Evolutionary conservation across 2,113 vertebrate genomes (phyloP).

Genomic region (Megalops atlanticus): DNA sequence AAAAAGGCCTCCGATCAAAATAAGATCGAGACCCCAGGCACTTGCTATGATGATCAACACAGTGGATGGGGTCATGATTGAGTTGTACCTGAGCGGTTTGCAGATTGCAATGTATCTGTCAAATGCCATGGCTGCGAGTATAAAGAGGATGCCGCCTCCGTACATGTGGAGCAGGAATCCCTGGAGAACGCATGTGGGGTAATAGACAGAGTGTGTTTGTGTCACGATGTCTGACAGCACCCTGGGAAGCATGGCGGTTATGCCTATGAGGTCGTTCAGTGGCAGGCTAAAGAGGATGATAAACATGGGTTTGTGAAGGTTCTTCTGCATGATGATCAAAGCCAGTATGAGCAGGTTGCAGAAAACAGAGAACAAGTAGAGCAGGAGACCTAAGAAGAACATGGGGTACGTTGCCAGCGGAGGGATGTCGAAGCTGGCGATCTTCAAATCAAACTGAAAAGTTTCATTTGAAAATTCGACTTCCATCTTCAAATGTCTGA

Average conservation of each 20-base stretch:
- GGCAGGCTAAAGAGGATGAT: slow-evolving; percentile 36
- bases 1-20: slow-evolving; percentile 30
- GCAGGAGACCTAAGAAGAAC: slow-evolving; percentile 24
- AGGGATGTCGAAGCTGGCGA: slow-evolving; percentile 24
- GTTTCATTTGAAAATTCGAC: not conserved
- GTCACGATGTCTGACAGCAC: slow-evolving; percentile 26
- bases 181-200: slow-evolving; percentile 31
- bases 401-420: slow-evolving; percentile 11
- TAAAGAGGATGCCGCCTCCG: slow-evolving; percentile 14
- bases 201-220: slow-evolving; percentile 8
- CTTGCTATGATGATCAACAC: not conserved
- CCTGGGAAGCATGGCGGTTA: slow-evolving; percentile 26
- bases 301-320: slow-evolving; percentile 36
- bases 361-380: slow-evolving; percentile 27
- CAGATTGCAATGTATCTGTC: slow-evolving; percentile 35
- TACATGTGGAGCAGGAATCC: slow-evolving; percentile 34
- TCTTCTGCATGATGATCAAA: slow-evolving; percentile 23
- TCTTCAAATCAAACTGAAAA: not conserved
- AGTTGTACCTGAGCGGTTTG: slow-evolving; percentile 23
- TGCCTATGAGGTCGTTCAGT: slow-evolving; percentile 32
- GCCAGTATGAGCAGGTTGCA: slow-evolving; percentile 28
- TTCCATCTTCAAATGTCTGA: not conserved
- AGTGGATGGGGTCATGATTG: slow-evolving; percentile 19
- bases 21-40: slow-evolving; percentile 25
- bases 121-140: slow-evolving; percentile 31